A percentile compares a stretch with the other conserved stretches of the same genome.
phyloP scores from a whole-genome alignment of 2,113 vertebrate genomes.

The Clupea harengus region DNA sequence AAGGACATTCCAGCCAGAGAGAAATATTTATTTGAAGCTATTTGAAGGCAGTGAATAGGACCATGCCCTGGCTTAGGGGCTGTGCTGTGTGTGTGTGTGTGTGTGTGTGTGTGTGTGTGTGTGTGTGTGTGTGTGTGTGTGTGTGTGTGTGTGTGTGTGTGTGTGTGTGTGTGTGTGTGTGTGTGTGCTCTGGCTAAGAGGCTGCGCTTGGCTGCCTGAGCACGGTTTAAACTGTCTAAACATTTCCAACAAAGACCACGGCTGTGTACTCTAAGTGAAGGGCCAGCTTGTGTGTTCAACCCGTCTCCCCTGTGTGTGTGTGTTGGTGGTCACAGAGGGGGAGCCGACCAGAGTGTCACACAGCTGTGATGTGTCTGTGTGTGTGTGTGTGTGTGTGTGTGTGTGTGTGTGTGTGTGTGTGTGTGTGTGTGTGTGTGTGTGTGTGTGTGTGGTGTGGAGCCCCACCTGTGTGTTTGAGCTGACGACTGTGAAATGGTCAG shows the following conservation, averaged over 20 bases:
- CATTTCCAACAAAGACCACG: not conserved
- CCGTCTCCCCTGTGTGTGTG: not conserved
- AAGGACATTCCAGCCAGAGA: not conserved
- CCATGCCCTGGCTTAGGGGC: not conserved
- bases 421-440: slow-evolving; percentile 29
- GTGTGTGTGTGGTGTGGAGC: not conserved
- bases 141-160: not conserved
- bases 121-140: not conserved
- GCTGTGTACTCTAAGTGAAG: not conserved
- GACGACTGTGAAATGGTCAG: too few relatives aligned
- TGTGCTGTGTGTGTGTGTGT: not conserved
- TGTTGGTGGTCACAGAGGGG: too few relatives aligned
- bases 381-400: not conserved
- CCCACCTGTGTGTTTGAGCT: not conserved
- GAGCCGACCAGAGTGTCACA: too few relatives aligned
- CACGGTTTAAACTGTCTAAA: not conserved
- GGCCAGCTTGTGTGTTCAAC: not conserved
- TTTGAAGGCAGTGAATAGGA: not conserved
- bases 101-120: not conserved
- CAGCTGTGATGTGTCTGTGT: not conserved
- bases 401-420: slow-evolving; percentile 13
- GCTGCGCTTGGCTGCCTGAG: not conserved
- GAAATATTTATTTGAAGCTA: not conserved
- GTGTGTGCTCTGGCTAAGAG: not conserved
- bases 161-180: not conserved